Percentiles rank a stretch among this genome's conserved stretches.
phyloP scores from a whole-genome alignment of 2,888 invertebrate genomes.

The Rosalia funebris region DNA sequence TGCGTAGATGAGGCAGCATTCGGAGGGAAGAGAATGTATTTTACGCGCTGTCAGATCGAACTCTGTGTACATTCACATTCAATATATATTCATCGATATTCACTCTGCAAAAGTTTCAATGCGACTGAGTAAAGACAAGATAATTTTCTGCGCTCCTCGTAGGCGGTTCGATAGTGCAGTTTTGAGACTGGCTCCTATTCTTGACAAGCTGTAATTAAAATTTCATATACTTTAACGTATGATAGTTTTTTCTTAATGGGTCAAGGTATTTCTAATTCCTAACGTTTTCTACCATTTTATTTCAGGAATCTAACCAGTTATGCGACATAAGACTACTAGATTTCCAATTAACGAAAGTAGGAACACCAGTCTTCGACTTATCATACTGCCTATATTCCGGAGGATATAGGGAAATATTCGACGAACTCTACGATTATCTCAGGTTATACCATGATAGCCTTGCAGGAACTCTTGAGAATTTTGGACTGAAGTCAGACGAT shows the following conservation, averaged over 20 bases:
- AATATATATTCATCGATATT: too few species aligned
- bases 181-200: too few species aligned
- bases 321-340: too few species aligned
- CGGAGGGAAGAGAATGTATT: too few species aligned
- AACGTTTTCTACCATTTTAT: conserved; percentile 1
- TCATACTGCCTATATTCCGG: conserved; percentile 57
- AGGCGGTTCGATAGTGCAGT: not conserved
- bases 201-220: not conserved
- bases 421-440: conserved; percentile 52
- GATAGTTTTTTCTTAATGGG: not conserved
- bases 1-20: too few species aligned
- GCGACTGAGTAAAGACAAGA: too few species aligned
- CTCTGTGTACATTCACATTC: too few species aligned
- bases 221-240: not conserved
- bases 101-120: too few species aligned
- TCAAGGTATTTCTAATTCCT: not conserved
- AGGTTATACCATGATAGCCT: conserved; percentile 54
- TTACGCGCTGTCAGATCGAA: too few species aligned
- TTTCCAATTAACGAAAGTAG: too few species aligned
- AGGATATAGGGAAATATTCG: conserved; percentile 48
- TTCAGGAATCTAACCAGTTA: conserved; percentile 27
- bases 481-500: conserved; percentile 47
- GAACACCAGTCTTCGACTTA: conserved; percentile 52
- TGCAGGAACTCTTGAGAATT: conserved; percentile 41
- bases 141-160: too few species aligned